phyloP scores from a whole-genome alignment of 1,140 invertebrate genomes.

The Temnothorax curvispinosus region DNA sequence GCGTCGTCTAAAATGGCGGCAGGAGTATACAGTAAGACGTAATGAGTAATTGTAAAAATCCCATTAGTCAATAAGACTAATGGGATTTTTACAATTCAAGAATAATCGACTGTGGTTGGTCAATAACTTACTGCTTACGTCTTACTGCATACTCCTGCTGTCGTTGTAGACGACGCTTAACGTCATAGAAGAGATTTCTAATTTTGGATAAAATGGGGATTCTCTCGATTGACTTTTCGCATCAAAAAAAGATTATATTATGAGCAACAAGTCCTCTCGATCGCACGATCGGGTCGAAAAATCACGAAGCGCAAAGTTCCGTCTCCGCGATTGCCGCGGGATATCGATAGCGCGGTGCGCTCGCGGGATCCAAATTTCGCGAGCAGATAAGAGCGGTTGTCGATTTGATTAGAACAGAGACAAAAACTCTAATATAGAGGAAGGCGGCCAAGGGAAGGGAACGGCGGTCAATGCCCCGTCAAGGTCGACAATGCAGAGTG shows the following conservation, averaged over 20 bases:
- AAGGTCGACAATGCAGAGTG: conserved; percentile 79
- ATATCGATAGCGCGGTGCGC: background rate
- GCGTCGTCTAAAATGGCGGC: too few species aligned
- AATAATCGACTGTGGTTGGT: too few species aligned
- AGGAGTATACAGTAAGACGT: too few species aligned
- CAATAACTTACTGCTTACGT: too few species aligned
- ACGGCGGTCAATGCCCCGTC: conserved; percentile 82
- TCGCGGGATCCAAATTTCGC: background rate
- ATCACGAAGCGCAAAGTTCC: background rate
- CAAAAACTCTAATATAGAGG: conserved; percentile 63
- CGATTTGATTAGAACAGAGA: conserved; percentile 62
- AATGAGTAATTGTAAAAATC: too few species aligned
- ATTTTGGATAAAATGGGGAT: background rate
- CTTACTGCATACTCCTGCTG: too few species aligned
- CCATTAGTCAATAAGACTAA: too few species aligned
- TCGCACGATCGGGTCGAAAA: background rate
- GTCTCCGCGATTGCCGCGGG: background rate
- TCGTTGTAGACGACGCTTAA: too few species aligned
- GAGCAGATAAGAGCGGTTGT: conserved; percentile 59
- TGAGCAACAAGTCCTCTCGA: background rate
- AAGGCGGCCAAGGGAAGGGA: conserved; percentile 55
- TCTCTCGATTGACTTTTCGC: background rate
- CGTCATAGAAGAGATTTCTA: background rate
- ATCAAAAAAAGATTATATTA: background rate
- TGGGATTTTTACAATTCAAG: too few species aligned